Base-by-base conservation (phyloP, 2,113 vertebrate species). In the Panthera leo region DNA sequence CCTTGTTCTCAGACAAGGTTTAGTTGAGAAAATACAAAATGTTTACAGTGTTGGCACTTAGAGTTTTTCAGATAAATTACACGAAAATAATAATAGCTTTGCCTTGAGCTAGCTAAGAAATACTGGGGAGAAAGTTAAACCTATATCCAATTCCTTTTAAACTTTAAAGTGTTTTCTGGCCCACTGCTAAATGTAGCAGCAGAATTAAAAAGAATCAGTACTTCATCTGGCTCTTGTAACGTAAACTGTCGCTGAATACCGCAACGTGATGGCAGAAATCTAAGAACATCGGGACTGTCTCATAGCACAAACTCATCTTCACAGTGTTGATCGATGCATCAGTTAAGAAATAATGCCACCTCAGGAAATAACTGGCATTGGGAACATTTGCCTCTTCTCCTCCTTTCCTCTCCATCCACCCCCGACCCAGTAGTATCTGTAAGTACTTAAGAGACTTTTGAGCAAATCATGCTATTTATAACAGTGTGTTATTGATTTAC, bases 11-110 rank as follows among this genome's bases (percentile, higher is more conserved):
- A 85, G 96, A 97, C 97, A 97, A 98, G 98, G 97, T 97, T 98
- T 96, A 97, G 97, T 94, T 98, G 94, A 75, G 93, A 96, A 92
- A 92, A 95, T n/a, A 88, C 80, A 97, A 96, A 70, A 88, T 97
- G 98, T 99, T 98, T 98, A 99, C 98, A 98, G 98, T 98, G 98
- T 99, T 98, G 97, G 98, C 98, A 97, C 98, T 98, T 98, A 98
- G 65, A 97, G 90, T 97, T 98, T 98, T 97, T 93, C 55, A 96
- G 97, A 97, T 89, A 87, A 96, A 95, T 76, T 76, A 75, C 79
- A 25, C 86, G 71, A 76, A 96, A 70, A 89, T 67, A 90, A 45
- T 58, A 31, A 27, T 79, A 93, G 94, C 94, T 98, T 98, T 97
- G 98, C 92, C 96, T 98, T 96, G 97, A 98, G 96, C 97, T 96